Conservation (phyloP, 2,888 invertebrate genomes). For the Drosophila longiperda region DNA sequence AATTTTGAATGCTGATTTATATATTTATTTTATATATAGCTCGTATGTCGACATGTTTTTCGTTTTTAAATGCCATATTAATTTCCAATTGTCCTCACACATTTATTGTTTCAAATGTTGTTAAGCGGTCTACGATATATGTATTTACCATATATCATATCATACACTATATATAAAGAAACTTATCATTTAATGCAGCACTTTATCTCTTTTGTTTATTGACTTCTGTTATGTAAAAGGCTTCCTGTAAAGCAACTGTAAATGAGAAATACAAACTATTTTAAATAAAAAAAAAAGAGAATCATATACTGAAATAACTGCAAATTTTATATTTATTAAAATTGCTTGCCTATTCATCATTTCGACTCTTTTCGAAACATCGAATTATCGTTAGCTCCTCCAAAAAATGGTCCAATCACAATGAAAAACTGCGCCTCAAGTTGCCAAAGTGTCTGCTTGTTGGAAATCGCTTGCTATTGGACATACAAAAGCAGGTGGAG, state of each 20-base stretch:
- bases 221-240: slow-evolving; percentile 28
- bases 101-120: slow-evolving; percentile 40
- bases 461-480: too few relatives aligned
- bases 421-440: too few relatives aligned
- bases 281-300: slow-evolving; percentile 61
- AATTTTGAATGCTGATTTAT: slow-evolving; percentile 59
- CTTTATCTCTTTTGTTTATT: slow-evolving; percentile 35
- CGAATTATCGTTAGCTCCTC: too few relatives aligned
- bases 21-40: slow-evolving; percentile 73
- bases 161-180: slow-evolving; percentile 2
- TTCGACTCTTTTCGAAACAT: background rate
- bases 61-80: slow-evolving; percentile 55
- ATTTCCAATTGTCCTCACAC: slow-evolving; percentile 25
- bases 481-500: too few relatives aligned
- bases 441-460: too few relatives aligned
- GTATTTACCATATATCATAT: slow-evolving; percentile 1
- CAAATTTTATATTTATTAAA: background rate
- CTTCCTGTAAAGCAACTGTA: slow-evolving; percentile 60
- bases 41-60: slow-evolving; percentile 27
- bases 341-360: background rate
- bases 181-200: slow-evolving; percentile 31
- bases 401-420: too few relatives aligned
- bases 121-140: slow-evolving; percentile 23
- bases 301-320: slow-evolving; percentile 3
- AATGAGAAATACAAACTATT: slow-evolving; percentile 73